phyloP scores from a whole-genome alignment of 2,888 invertebrate genomes.

The Spialia ferax region DNA sequence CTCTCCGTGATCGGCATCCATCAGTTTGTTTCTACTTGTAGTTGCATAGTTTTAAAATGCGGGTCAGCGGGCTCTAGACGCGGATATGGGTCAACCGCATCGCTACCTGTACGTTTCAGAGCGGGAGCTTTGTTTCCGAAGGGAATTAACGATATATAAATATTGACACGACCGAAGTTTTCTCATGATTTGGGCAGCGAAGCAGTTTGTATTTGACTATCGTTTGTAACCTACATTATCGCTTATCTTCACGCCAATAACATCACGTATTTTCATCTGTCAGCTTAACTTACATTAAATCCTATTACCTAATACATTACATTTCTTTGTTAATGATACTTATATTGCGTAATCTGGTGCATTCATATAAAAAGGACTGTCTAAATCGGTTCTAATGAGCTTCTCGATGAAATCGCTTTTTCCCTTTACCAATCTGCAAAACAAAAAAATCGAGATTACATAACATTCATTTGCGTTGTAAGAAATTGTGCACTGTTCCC shows the following conservation, averaged over 20 bases:
- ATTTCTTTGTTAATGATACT: neutral
- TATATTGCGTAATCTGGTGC: too few species aligned
- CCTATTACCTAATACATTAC: too few species aligned
- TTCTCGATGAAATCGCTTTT: neutral
- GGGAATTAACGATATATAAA: neutral
- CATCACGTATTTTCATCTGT: too few species aligned
- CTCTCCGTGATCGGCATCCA: neutral
- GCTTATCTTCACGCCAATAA: too few species aligned
- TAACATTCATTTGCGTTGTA: neutral
- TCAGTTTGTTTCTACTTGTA: slow-evolving; percentile 2
- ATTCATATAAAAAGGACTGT: too few species aligned
- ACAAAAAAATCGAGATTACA: neutral
- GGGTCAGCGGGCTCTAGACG: slow-evolving; percentile 42
- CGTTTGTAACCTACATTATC: too few species aligned
- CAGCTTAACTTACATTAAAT: too few species aligned
- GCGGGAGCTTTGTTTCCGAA: slow-evolving; percentile 11
- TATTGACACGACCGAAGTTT: slow-evolving; percentile 11
- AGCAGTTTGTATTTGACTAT: neutral
- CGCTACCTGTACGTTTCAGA: slow-evolving; percentile 39
- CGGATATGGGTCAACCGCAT: slow-evolving; percentile 42
- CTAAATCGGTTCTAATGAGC: neutral
- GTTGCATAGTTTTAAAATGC: slow-evolving; percentile 33
- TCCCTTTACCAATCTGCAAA: neutral
- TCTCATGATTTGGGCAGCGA: neutral
- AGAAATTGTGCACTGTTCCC: neutral